Evolutionary conservation across 2,113 vertebrate species (phyloP).

Genomic region (Oncorhynchus kisutch): DNA sequence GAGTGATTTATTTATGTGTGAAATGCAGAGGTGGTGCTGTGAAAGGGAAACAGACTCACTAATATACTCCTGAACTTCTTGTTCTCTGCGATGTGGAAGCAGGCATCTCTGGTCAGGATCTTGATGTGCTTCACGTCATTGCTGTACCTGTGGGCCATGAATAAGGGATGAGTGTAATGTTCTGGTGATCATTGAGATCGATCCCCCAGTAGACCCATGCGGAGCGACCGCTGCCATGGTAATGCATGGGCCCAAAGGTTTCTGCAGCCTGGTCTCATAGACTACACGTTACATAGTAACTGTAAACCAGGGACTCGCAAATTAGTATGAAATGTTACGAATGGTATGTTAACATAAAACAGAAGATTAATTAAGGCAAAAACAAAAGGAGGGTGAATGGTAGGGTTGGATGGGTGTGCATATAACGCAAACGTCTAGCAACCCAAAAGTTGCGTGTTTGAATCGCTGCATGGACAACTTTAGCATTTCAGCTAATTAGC

Average conservation of each 20-base stretch:
- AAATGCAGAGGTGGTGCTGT: slow-evolving; percentile 51
- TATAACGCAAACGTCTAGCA: too few species aligned
- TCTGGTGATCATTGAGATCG: slow-evolving; percentile 86
- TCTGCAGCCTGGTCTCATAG: slow-evolving; percentile 50
- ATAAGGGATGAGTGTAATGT: slow-evolving; percentile 94
- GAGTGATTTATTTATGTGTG: slow-evolving; percentile 63
- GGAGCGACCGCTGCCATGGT: slow-evolving; percentile 68
- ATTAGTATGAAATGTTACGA: too few species aligned
- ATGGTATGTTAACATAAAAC: too few species aligned
- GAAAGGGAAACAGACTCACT: slow-evolving; percentile 79
- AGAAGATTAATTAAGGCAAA: too few species aligned
- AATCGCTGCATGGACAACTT: too few species aligned
- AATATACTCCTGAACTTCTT: slow-evolving; percentile 96
- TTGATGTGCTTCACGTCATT: slow-evolving; percentile 99
- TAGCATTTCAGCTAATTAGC: too few species aligned
- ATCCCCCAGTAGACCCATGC: slow-evolving; percentile 74
- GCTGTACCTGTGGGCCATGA: slow-evolving; percentile 94
- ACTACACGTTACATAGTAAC: too few species aligned
- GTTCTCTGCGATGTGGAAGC: slow-evolving; percentile 96
- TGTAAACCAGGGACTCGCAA: too few species aligned
- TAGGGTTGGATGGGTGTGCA: too few species aligned
- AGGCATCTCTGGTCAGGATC: slow-evolving; percentile 93
- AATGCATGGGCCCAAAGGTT: slow-evolving; percentile 74
- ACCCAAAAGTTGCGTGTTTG: too few species aligned
- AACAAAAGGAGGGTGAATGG: too few species aligned